Evolutionary conservation across 2,888 invertebrate species (phyloP), one percentile per base, ranked within the genome.

Genomic region (Drosophila yooni): DNA sequence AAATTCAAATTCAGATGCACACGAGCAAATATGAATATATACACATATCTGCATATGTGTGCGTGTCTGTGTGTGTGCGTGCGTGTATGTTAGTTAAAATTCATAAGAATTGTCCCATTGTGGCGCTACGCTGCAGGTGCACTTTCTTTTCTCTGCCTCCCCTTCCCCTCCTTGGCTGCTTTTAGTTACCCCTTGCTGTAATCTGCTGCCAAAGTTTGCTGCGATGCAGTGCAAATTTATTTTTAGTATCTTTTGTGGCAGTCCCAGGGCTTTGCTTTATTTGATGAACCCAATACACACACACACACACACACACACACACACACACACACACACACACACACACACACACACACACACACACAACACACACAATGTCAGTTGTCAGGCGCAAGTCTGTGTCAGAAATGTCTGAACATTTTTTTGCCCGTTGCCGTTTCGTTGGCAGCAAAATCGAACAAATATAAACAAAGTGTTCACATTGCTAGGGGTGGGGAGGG

Each of bases 381-480:
- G 68, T 68, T 68, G 68, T 68, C 68, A 77, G 73, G 78, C 87
- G 58, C 69, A 87, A 73, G 70, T 79, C 79, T 77, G 73, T 77
- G 87, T 88, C 88, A 83, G 82, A 86, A 83, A 83, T 80, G 75
- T 77, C 88, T 77, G 75, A 75, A 81, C 67, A 81, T 71, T 78
- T 71, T 82, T 83, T 72, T 65, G 57, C 77, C 70, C 70, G 60
- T 67, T 82, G 63, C 70, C 74, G 74, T 81, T 83, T 81, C 71
- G 83, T 75, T 85, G 88, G 88, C 84, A 88, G 86, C 76, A 88
- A 84, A 84, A 84, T 84, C 88, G 88, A 84, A 84, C 74, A 76
- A 88, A 81, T 85, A 88, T 84, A 88, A 88, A 84, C 84, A 84
- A 88, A 81, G 62, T 74, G 69, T 70, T 70, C 80, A 75, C 75